phyloP scores from a whole-genome alignment of 2,797 vertebrate species.

The Molossus molossus region DNA sequence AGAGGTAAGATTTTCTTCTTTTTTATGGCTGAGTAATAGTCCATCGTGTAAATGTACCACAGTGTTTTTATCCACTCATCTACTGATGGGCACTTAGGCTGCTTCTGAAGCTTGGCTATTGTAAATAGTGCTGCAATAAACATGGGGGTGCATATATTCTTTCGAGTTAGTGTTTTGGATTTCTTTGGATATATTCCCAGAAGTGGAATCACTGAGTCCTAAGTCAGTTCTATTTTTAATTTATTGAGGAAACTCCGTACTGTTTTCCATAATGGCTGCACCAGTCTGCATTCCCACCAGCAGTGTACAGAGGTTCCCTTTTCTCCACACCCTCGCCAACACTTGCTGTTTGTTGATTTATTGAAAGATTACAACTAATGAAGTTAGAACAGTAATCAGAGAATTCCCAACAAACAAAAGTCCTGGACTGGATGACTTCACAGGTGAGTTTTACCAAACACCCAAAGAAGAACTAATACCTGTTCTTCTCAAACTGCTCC shows the following conservation, averaged over 20 bases:
- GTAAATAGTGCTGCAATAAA: background rate
- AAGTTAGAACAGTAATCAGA: background rate
- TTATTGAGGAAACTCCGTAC: background rate
- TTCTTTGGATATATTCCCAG: background rate
- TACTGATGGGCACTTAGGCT: background rate
- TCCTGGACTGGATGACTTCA: background rate
- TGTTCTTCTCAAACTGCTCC: background rate
- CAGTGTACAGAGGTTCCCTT: background rate
- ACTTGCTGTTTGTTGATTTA: background rate
- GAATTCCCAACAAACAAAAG: background rate
- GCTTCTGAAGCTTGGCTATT: background rate
- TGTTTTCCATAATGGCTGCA: background rate
- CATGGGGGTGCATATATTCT: background rate
- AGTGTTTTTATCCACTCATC: background rate
- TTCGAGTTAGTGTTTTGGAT: background rate
- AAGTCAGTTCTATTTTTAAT: background rate
- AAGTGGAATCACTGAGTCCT: background rate
- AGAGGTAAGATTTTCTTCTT: background rate
- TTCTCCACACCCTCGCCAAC: background rate
- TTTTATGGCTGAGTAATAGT: background rate
- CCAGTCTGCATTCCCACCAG: background rate
- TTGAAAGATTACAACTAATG: background rate
- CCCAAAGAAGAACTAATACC: background rate
- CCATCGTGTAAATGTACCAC: background rate
- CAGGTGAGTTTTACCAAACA: background rate